Evolutionary conservation across 2,888 invertebrate genomes (phyloP), one percentile per base, ranked within the genome.

Genomic region (Trichacis sp.): DNA sequence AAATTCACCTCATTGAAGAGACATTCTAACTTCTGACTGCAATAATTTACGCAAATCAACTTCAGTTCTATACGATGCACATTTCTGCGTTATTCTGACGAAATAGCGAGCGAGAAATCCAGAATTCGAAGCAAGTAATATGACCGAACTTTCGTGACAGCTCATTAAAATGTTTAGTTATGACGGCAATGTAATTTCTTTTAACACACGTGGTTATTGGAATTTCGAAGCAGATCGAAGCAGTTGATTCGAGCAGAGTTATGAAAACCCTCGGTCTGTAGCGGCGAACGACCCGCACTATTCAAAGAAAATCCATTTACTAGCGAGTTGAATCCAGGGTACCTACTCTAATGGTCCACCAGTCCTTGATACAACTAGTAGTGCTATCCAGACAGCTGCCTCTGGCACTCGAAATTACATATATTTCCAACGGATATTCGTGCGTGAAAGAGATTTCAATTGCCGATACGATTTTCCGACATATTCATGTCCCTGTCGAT

Each of bases 221-320:
- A 55, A 68, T 68, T 57, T 29, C 49, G 18, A 61, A 54, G 58
- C 59, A 69, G 63, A 65, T 60, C 50, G 61, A 50, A 62, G 64
- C 54, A 51, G 69, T 64, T 68, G 73, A 74, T 73, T 70, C 70
- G 65, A 59, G 56, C 52, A 47, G 66, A 75, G 73, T 78, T 78
- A 78, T 78, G 78, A 77, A 77, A 79, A 74, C 71, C 66, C 66
- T 71, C 4, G 73, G 57, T 60, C 57, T 63, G 58, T 51, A 63
- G 59, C 53, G 53, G 46, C 40, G 59, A 67, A 61, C 68, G 60
- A 64, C 63, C 63, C 57, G 50, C 42, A 63, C 71, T 72, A 77
- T 77, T 78, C 70, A 77, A 73, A 73, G 77, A 73, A 78, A 76
- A 75, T 75, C 77, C 77, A 79, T 79, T 79, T 77, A 64, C 57